A percentile compares a stretch with the other conserved stretches of the same genome.
These are phyloP conservation scores for Heliconius aoede DNA, from an alignment of 2,888 invertebrate genomes.

Conservation along the genomic window DNA sequence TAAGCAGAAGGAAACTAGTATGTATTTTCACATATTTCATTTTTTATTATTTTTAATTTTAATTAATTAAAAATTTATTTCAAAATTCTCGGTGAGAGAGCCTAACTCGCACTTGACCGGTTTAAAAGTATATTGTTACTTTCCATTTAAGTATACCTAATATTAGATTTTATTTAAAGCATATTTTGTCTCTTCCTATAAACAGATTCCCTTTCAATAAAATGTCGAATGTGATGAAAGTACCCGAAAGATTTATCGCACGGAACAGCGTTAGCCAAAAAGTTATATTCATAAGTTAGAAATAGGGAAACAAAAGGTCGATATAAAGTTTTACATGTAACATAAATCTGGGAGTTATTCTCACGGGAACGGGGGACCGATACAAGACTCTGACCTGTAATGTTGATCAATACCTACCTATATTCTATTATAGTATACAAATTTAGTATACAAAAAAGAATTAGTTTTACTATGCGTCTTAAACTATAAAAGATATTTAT, in stretches of 20 bases:
- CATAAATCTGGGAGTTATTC: constrained; percentile 81
- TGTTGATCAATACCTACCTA: constrained; percentile 38
- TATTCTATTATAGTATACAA: constrained; percentile 19
- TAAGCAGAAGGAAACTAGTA: background rate
- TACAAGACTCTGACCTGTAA: constrained; percentile 43
- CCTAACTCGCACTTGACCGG: background rate
- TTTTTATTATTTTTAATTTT: no score
- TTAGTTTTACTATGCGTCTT: no score
- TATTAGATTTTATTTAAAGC: background rate
- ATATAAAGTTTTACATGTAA: constrained; percentile 80
- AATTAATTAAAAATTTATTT: background rate
- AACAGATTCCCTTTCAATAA: constrained; percentile 4
- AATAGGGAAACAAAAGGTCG: constrained; percentile 71
- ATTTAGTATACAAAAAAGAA: no score
- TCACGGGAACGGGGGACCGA: constrained; percentile 68
- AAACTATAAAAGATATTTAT: no score
- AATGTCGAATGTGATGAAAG: constrained; percentile 16
- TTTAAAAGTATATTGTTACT: background rate
- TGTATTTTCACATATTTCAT: no score
- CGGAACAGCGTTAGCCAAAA: constrained; percentile 37
- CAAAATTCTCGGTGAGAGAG: fast-evolving
- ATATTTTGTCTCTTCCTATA: background rate
- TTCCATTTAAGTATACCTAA: background rate
- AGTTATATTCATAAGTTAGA: constrained; percentile 51
- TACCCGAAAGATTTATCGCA: constrained; percentile 13